Percentiles rank a stretch among this genome's conserved stretches.
Evolutionary conservation across 1,140 invertebrate genomes (phyloP).

Genomic region (Pseudomyrmex dendroicus): DNA sequence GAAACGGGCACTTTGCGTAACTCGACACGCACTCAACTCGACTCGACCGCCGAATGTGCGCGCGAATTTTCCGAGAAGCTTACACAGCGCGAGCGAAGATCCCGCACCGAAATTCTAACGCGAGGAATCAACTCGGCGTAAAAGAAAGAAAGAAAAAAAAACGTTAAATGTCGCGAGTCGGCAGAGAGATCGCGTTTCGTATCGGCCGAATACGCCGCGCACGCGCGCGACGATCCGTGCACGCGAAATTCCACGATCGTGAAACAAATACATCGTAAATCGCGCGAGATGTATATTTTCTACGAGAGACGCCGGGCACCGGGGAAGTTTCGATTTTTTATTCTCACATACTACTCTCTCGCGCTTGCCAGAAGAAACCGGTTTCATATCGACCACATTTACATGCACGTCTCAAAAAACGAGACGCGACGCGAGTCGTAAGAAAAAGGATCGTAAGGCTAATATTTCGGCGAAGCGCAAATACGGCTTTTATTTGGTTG

Average conservation of each 20-base stretch:
- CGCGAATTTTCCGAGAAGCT: conserved; percentile 31
- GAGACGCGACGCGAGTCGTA: conserved; percentile 62
- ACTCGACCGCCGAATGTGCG: conserved; percentile 6
- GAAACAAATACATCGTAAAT: conserved; percentile 28
- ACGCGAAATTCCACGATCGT: no score
- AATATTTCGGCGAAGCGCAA: conserved; percentile 28
- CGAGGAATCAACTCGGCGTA: not conserved
- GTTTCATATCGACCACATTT: conserved; percentile 69
- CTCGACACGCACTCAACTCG: conserved; percentile 30
- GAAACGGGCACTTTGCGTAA: conserved; percentile 33
- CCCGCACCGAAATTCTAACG: not conserved
- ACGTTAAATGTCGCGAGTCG: not conserved
- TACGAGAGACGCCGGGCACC: conserved; percentile 33
- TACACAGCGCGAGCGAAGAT: conserved; percentile 12
- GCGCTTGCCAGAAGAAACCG: conserved; percentile 66
- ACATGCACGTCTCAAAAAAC: conserved; percentile 68
- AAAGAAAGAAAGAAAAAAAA: not conserved
- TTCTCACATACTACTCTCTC: conserved; percentile 33
- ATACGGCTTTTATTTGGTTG: conserved; percentile 18
- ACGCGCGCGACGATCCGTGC: not conserved
- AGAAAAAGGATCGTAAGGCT: conserved; percentile 37
- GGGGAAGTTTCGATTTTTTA: conserved; percentile 52
- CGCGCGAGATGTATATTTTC: conserved; percentile 35
- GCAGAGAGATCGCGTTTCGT: conserved; percentile 20
- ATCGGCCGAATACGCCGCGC: not conserved